Conservation (phyloP, 2,113 vertebrate genomes). For the Oreocharis arfaki region DNA sequence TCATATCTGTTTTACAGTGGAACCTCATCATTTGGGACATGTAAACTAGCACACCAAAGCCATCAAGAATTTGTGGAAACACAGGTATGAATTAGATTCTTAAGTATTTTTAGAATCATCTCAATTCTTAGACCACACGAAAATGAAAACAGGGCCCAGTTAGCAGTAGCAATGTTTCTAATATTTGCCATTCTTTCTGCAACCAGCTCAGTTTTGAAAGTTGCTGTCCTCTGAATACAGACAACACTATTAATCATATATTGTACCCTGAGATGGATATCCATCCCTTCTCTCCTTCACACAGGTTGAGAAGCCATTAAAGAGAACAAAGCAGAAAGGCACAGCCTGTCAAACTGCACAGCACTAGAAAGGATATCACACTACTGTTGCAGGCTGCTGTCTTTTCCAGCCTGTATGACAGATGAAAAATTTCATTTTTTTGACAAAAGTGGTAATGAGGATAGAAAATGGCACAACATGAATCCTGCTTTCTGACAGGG, state of each 20-base stretch:
- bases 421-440: slow-evolving; percentile 45
- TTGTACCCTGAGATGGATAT: neutral
- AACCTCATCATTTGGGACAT: neutral
- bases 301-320: slow-evolving; percentile 3
- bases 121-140: neutral
- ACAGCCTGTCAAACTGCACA: slow-evolving; percentile 15
- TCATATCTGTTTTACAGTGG: neutral
- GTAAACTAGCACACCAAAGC: neutral
- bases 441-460: neutral
- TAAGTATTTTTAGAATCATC: neutral
- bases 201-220: neutral
- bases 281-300: neutral
- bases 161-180: neutral
- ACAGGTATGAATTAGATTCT: neutral
- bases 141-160: neutral
- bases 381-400: neutral
- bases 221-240: neutral
- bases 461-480: slow-evolving; percentile 23
- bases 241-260: neutral
- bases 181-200: neutral
- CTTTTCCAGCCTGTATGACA: slow-evolving; percentile 25
- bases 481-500: slow-evolving; percentile 31
- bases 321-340: slow-evolving; percentile 1
- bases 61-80: neutral
- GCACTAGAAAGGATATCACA: neutral